Evolutionary conservation across 2,888 invertebrate genomes (phyloP).

Genomic region (Harpalus rubripes): DNA sequence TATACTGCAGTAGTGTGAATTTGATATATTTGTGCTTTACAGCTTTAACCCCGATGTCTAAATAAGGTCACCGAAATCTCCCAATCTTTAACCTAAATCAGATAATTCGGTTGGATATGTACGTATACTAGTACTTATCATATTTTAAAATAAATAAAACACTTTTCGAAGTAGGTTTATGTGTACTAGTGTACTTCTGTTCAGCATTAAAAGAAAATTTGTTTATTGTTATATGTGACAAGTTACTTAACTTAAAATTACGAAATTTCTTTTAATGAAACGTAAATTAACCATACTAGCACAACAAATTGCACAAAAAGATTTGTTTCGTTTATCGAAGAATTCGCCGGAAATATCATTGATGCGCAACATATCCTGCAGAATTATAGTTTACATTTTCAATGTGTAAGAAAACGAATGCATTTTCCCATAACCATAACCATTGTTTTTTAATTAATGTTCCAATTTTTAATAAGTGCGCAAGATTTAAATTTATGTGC

Average conservation of each 20-base stretch:
- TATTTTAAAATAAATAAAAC: no score
- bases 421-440: background rate
- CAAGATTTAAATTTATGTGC: conserved; percentile 6
- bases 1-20: no score
- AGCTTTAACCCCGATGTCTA: no score
- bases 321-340: conserved; percentile 27
- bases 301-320: conserved; percentile 16
- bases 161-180: no score
- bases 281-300: conserved; percentile 42
- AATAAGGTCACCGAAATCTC: no score
- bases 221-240: background rate
- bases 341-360: conserved; percentile 42
- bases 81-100: no score
- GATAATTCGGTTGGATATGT: no score
- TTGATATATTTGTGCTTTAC: no score
- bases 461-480: conserved; percentile 7
- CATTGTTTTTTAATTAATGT: background rate
- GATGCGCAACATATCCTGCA: conserved; percentile 28
- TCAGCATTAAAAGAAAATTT: background rate
- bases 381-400: background rate
- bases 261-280: conserved; percentile 30
- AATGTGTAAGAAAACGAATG: background rate
- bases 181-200: no score
- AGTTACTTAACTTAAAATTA: conserved; percentile 14
- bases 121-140: no score